Evolutionary conservation across 2,888 invertebrate genomes (phyloP).

Genomic region (Chrysomela aeneicollis): DNA sequence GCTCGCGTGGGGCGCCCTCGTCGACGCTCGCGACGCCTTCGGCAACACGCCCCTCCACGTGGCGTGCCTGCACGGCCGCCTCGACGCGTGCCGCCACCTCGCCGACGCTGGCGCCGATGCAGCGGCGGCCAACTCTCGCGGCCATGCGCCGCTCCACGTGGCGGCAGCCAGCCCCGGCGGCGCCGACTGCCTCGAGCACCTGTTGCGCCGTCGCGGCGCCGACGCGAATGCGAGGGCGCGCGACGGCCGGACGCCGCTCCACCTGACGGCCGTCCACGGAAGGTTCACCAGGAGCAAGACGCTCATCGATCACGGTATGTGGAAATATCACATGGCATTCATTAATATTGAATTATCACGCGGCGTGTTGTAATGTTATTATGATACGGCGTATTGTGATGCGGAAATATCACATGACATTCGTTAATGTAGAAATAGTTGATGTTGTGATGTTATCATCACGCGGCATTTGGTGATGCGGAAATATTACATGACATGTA

Average conservation of each 20-base stretch:
- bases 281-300: slow-evolving; percentile 70
- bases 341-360: too few relatives aligned
- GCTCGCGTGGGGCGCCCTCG: slow-evolving; percentile 65
- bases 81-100: slow-evolving; percentile 65
- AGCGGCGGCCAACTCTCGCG: slow-evolving; percentile 63
- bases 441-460: too few relatives aligned
- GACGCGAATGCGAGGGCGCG: slow-evolving; percentile 66
- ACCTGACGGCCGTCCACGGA: slow-evolving; percentile 73
- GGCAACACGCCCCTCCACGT: slow-evolving; percentile 70
- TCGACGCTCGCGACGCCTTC: slow-evolving; percentile 66
- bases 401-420: too few relatives aligned
- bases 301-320: slow-evolving; percentile 66
- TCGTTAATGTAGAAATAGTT: too few relatives aligned
- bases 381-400: too few relatives aligned
- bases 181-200: slow-evolving; percentile 66
- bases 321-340: too few relatives aligned
- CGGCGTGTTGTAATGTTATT: too few relatives aligned
- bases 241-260: slow-evolving; percentile 69
- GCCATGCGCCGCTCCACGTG: slow-evolving; percentile 66
- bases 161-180: slow-evolving; percentile 69
- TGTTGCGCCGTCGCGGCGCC: slow-evolving; percentile 65
- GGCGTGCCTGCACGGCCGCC: slow-evolving; percentile 70
- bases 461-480: too few relatives aligned
- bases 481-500: too few relatives aligned
- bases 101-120: slow-evolving; percentile 63